Conservation (phyloP, 2,888 invertebrate genomes). For the Acleris cristana region DNA sequence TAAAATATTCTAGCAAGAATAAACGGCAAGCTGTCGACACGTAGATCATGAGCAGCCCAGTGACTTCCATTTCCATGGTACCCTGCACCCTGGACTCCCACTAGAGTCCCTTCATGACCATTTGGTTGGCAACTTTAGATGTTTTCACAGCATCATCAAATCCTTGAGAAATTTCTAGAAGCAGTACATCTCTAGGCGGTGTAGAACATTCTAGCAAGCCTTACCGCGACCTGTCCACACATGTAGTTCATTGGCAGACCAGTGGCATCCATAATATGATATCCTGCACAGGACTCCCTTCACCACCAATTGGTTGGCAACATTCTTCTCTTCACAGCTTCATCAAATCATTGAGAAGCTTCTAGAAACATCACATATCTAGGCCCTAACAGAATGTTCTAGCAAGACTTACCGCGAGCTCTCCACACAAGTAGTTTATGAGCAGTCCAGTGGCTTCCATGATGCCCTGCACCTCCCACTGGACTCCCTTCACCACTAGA, state of each 20-base stretch:
- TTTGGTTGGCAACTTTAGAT: constrained; percentile 62
- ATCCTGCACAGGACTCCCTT: constrained; percentile 94
- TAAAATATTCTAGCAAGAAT: constrained; percentile 51
- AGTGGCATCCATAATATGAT: constrained; percentile 96
- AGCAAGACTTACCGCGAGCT: constrained; percentile 90
- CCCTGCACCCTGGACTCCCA: constrained; percentile 89
- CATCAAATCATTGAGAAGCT: constrained; percentile 72
- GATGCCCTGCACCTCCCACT: constrained; percentile 93
- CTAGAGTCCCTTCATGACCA: constrained; percentile 93
- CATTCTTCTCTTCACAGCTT: too few species aligned
- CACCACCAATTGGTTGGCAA: constrained; percentile 92
- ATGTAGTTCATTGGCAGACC: constrained; percentile 90
- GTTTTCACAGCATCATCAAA: too few species aligned
- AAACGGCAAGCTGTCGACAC: constrained; percentile 91
- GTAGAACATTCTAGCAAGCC: background rate
- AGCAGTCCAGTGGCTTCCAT: constrained; percentile 93
- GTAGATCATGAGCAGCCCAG: constrained; percentile 89
- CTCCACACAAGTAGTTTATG: constrained; percentile 92
- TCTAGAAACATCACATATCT: background rate
- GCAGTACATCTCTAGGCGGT: too few species aligned
- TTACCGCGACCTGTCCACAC: constrained; percentile 91
- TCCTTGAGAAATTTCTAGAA: too few species aligned
- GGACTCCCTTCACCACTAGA: constrained; percentile 95
- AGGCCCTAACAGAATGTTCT: too few species aligned
- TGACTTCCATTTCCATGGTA: constrained; percentile 96